Evolutionary conservation across 1,140 invertebrate genomes (phyloP).

Genomic region (Alviniconcha marisindica): DNA sequence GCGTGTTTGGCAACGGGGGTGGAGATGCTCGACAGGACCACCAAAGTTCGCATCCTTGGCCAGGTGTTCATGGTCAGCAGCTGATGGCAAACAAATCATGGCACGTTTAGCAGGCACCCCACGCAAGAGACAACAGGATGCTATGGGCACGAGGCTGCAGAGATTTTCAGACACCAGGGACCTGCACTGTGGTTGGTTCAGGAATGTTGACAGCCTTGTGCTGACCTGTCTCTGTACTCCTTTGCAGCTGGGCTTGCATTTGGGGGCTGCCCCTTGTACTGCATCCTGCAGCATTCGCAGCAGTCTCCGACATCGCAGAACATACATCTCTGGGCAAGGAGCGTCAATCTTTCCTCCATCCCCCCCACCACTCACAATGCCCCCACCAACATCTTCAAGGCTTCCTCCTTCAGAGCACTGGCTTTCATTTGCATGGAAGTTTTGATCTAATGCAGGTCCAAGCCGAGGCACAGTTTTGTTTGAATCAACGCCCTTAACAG

Average conservation of each 20-base stretch:
- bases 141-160: conserved; percentile 75
- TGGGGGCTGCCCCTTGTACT: neutral
- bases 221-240: neutral
- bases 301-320: conserved; percentile 3
- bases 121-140: conserved; percentile 54
- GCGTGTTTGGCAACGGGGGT: conserved; percentile 76
- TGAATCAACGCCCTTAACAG: neutral
- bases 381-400: neutral
- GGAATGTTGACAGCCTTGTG: neutral
- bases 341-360: neutral
- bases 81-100: conserved; percentile 77
- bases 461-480: neutral
- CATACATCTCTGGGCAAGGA: neutral
- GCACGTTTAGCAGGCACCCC: conserved; percentile 64
- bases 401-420: neutral
- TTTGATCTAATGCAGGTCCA: neutral
- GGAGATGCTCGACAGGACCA: conserved; percentile 79
- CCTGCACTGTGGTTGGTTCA: neutral
- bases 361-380: neutral
- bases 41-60: conserved; percentile 68
- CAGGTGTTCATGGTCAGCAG: conserved; percentile 78
- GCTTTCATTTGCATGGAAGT: neutral
- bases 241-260: neutral
- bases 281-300: neutral
- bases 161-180: conserved; percentile 76